Percentiles rank a stretch among this genome's conserved stretches.
phyloP scores from a whole-genome alignment of 1,140 invertebrate species.

The Chionoecetes opilio region DNA sequence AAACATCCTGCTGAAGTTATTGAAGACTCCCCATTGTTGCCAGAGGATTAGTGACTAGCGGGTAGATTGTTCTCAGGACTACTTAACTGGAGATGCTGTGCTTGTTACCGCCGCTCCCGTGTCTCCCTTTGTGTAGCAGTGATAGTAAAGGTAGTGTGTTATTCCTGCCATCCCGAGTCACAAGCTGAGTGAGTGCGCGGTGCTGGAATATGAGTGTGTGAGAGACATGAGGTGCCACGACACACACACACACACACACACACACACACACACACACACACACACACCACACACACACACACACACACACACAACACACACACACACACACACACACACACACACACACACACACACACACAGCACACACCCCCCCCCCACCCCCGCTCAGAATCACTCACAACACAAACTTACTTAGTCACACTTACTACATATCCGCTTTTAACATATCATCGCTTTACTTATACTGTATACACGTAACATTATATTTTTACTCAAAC shows the following conservation, averaged over 20 bases:
- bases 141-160: background rate
- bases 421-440: background rate
- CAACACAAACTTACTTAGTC: background rate
- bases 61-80: background rate
- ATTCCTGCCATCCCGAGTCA: background rate
- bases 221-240: background rate
- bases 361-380: background rate
- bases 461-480: too few relatives aligned
- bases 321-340: background rate
- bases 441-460: too few relatives aligned
- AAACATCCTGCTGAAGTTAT: background rate
- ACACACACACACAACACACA: background rate
- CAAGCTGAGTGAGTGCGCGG: background rate
- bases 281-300: constrained; percentile 5
- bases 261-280: background rate
- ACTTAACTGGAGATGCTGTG: background rate
- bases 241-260: background rate
- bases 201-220: background rate
- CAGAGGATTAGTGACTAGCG: too few relatives aligned
- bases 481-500: too few relatives aligned
- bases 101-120: background rate
- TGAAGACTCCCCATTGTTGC: too few relatives aligned
- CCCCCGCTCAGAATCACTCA: too few relatives aligned
- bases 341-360: background rate
- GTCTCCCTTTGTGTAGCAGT: too few relatives aligned